phyloP scores from a whole-genome alignment of 2,797 vertebrate species.

The Enteromius argenteus region DNA sequence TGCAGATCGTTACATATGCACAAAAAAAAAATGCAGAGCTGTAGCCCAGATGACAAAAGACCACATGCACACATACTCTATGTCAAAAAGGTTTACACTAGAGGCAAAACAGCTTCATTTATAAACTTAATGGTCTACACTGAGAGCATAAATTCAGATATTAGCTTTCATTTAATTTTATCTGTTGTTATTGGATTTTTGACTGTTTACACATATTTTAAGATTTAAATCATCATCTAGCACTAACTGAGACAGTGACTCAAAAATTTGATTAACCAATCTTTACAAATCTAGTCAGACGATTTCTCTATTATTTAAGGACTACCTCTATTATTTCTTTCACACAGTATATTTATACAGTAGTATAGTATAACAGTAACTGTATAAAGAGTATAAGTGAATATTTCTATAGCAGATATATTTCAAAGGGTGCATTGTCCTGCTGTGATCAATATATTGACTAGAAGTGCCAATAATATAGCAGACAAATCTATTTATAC shows the following conservation, averaged over 20 bases:
- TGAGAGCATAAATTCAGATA: background rate
- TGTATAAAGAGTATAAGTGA: background rate
- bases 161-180: background rate
- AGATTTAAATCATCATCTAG: background rate
- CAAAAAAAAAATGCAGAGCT: background rate
- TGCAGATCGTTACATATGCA: background rate
- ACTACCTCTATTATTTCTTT: background rate
- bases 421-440: background rate
- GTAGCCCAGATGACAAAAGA: background rate
- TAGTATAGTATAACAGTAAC: background rate
- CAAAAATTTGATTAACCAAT: background rate
- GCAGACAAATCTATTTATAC: background rate
- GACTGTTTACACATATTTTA: background rate
- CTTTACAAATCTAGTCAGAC: background rate
- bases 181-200: background rate
- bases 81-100: background rate
- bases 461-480: background rate
- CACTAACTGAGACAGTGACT: background rate
- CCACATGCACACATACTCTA: background rate
- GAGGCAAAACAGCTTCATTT: background rate
- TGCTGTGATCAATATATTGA: background rate
- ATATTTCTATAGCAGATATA: background rate
- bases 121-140: background rate
- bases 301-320: background rate
- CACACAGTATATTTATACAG: background rate